These are phyloP conservation scores for Meandrusa payeni DNA, from an alignment of 2,888 invertebrate species.

Conservation along the genomic window DNA sequence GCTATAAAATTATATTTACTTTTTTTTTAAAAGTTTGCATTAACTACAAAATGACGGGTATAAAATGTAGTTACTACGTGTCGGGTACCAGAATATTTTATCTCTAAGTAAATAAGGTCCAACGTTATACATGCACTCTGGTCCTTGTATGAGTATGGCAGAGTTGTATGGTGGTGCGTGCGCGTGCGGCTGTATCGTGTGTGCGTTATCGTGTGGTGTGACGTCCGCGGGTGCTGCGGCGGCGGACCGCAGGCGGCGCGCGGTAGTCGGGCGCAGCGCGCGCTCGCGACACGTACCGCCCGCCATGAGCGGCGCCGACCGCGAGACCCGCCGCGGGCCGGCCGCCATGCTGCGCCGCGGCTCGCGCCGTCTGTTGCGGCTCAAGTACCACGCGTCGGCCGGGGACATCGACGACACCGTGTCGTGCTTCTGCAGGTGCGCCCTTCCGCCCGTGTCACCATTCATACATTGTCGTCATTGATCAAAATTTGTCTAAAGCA, in stretches of 20 bases:
- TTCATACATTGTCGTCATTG: neutral
- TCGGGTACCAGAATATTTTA: too few relatives aligned
- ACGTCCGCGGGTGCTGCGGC: slow-evolving; percentile 18
- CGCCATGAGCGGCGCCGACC: slow-evolving; percentile 61
- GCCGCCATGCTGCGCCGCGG: slow-evolving; percentile 59
- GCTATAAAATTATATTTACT: too few relatives aligned
- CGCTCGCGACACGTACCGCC: slow-evolving; percentile 43
- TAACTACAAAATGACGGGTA: too few relatives aligned
- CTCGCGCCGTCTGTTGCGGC: slow-evolving; percentile 30
- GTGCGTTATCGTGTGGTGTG: too few relatives aligned
- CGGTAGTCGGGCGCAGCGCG: slow-evolving; percentile 19
- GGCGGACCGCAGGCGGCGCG: slow-evolving; percentile 24
- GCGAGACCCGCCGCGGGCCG: slow-evolving; percentile 61
- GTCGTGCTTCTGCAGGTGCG: slow-evolving; percentile 90
- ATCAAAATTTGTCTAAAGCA: neutral
- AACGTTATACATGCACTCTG: too few relatives aligned
- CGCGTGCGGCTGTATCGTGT: slow-evolving; percentile 29
- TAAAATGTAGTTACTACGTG: too few relatives aligned
- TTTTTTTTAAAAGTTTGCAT: too few relatives aligned
- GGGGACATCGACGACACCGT: slow-evolving; percentile 85
- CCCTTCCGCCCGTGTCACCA: slow-evolving; percentile 9
- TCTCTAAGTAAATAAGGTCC: too few relatives aligned
- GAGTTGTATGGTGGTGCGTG: slow-evolving; percentile 28
- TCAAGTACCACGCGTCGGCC: slow-evolving; percentile 28
- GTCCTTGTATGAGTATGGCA: too few relatives aligned